Conservation (phyloP, 2,888 invertebrate genomes). For the Acrocyrtus sp. region DNA sequence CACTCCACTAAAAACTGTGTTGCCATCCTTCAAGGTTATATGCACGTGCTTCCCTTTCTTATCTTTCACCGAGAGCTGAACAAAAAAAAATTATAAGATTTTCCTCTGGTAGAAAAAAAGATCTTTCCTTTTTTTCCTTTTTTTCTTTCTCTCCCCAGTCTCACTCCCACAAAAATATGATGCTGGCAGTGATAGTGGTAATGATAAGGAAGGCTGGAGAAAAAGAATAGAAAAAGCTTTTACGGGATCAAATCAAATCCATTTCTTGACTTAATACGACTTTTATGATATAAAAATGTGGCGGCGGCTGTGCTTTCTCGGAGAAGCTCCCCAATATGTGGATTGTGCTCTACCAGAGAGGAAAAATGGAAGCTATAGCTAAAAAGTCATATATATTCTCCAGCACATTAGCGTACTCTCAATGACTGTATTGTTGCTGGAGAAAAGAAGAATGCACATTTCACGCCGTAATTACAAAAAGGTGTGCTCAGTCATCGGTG, state of each 20-base stretch:
- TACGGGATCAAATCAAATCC: constrained; percentile 28
- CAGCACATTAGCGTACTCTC: too few relatives aligned
- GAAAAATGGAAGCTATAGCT: too few relatives aligned
- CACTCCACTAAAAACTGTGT: not conserved
- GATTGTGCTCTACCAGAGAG: too few relatives aligned
- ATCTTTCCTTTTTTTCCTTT: not conserved
- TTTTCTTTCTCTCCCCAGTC: constrained; percentile 1
- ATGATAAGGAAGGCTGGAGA: constrained; percentile 8
- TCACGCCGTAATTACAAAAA: too few relatives aligned
- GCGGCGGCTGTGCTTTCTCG: constrained; percentile 75
- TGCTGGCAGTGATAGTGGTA: constrained; percentile 4
- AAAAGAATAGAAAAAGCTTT: constrained; percentile 15
- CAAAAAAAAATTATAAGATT: not conserved
- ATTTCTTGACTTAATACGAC: constrained; percentile 6
- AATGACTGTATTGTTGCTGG: too few relatives aligned
- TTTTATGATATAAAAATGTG: not conserved
- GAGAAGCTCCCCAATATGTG: constrained; percentile 86
- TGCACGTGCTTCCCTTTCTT: not conserved
- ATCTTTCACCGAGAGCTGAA: too few relatives aligned
- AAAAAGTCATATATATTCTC: too few relatives aligned
- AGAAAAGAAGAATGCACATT: too few relatives aligned
- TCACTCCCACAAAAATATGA: not conserved
- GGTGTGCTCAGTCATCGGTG: too few relatives aligned
- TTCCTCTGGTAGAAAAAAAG: not conserved
- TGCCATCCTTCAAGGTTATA: not conserved